Evolutionary conservation across 2,888 invertebrate genomes (phyloP), one percentile per base, ranked within the genome.

Genomic region (Acleris holmiana): DNA sequence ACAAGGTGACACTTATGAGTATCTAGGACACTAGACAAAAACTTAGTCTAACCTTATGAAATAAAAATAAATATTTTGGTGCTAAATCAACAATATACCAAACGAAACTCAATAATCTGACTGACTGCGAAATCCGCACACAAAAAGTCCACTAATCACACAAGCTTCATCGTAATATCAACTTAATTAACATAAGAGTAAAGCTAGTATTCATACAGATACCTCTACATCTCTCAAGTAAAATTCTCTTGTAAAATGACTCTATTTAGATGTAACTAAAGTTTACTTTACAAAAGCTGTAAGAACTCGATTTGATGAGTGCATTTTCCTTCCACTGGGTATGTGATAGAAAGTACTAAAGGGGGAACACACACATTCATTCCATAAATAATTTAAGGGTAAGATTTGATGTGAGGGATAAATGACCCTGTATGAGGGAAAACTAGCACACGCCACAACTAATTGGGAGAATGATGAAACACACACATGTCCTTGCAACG

Each of bases 1-100:
- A 91, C 90, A 80, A 82, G 75, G 89, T 89, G 91, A 91, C 86
- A 90, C 90, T 89, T 91, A 91, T 83, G 80, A 86, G 76, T 82
- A 69, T 83, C 88, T 90, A 91, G 84, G 83, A 86, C 84, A 88
- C 88, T 89, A 91, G 85, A 89, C 88, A 79, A 89, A 78, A 91
- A 91, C 89, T 91, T 91, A 91, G 77, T 82, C 67, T 90, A 90
- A 91, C 76, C 83, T 86, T 89, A 87, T 80, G 74, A 81, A 85
- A 84, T 78, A 84, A 84, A 77, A 85, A 88, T 84, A 87, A 89
- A 86, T 85, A 85, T 85, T 84, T 88, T 86, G 88, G 89, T 91
- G 90, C 90, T 84, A 85, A 89, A 82, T 79, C 80, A 77, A 81
- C 78, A 79, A 57, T 73, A 77, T 75, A 82, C 75, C 80, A 84